Conservation (phyloP, 2,797 vertebrate genomes). For the Sebastes oblongus region DNA sequence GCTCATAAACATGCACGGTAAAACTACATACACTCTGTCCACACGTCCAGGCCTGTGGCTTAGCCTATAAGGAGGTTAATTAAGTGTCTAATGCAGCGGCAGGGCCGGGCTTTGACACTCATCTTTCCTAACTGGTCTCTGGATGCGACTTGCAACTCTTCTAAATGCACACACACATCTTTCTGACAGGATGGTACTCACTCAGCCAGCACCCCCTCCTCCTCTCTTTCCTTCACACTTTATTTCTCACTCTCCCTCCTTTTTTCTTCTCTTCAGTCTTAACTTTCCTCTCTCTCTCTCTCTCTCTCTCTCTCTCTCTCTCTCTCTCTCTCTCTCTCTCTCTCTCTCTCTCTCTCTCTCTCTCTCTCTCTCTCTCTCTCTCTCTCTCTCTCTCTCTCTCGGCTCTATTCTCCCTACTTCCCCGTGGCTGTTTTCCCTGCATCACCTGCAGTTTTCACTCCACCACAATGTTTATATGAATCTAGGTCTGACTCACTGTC, state of each 20-base stretch:
- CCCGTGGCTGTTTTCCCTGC: conserved; percentile 59
- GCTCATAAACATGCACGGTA: conserved; percentile 23
- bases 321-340: neutral
- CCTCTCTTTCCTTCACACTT: conserved; percentile 28
- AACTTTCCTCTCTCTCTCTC: conserved; percentile 26
- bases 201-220: neutral
- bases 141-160: conserved; percentile 59
- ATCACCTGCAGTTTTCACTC: conserved; percentile 65
- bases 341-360: conserved; percentile 10
- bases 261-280: conserved; percentile 32
- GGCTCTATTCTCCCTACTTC: conserved; percentile 22
- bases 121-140: conserved; percentile 74
- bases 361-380: conserved; percentile 7
- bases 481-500: conserved; percentile 70
- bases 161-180: conserved; percentile 50
- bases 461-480: conserved; percentile 64
- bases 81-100: conserved; percentile 76
- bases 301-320: neutral
- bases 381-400: neutral
- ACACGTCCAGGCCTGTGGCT: conserved; percentile 47
- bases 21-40: conserved; percentile 25
- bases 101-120: conserved; percentile 67
- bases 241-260: conserved; percentile 46
- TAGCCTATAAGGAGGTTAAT: conserved; percentile 77
- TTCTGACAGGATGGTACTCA: conserved; percentile 52